Conservation (phyloP, 2,113 vertebrate genomes). For the Platichthys stellatus region DNA sequence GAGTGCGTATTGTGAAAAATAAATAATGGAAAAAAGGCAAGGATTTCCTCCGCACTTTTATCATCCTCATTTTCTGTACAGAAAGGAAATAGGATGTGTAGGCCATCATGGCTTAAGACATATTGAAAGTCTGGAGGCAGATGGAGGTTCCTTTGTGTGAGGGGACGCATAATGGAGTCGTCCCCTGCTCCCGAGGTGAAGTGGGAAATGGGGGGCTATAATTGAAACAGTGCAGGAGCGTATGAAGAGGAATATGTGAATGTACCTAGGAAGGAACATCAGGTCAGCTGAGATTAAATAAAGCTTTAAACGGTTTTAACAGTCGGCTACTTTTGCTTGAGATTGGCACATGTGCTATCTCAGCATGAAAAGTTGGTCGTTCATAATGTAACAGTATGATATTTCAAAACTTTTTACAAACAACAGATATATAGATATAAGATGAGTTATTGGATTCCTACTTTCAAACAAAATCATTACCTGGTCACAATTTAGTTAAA, state of each 20-base stretch:
- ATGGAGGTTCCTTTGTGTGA: slow-evolving; percentile 67
- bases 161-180: slow-evolving; percentile 63
- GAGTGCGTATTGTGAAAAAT: slow-evolving; percentile 75
- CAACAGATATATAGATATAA: background rate
- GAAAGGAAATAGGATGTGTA: slow-evolving; percentile 67
- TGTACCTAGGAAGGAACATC: slow-evolving; percentile 26
- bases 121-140: slow-evolving; percentile 66
- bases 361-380: background rate
- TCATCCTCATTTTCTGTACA: slow-evolving; percentile 67
- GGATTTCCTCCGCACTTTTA: slow-evolving; percentile 76
- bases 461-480: background rate
- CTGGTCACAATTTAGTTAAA: background rate
- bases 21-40: slow-evolving; percentile 71
- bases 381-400: background rate
- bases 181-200: slow-evolving; percentile 46
- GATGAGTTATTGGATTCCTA: background rate
- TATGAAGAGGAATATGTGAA: slow-evolving; percentile 23
- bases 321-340: background rate
- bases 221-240: slow-evolving; percentile 57
- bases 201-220: slow-evolving; percentile 50
- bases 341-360: background rate
- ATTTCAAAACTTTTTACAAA: background rate
- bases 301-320: background rate
- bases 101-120: slow-evolving; percentile 65
- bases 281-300: slow-evolving; percentile 9